A percentile compares a stretch with the other conserved stretches of the same genome.
Conservation (phyloP, 2,888 invertebrate species). For the Byasa hedistus region DNA sequence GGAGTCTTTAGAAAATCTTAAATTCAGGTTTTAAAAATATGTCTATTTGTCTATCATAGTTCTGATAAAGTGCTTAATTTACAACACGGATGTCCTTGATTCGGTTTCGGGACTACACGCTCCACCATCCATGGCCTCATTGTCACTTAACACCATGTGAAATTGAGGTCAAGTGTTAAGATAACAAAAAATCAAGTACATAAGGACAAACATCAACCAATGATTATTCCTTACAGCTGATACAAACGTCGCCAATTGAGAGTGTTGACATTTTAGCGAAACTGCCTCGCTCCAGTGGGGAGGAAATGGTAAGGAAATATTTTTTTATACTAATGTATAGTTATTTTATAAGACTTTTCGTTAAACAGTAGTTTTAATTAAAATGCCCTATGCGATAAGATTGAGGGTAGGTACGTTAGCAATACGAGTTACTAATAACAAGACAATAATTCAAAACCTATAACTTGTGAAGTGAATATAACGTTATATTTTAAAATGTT, state of each 20-base stretch:
- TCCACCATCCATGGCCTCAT: too few species aligned
- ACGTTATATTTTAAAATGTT: too few species aligned
- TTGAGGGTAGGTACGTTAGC: not conserved
- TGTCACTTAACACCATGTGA: too few species aligned
- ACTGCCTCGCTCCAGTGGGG: constrained; percentile 24
- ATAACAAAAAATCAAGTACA: not conserved
- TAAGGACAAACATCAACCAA: not conserved
- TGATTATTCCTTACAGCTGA: constrained; percentile 14
- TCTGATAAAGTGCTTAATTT: too few species aligned
- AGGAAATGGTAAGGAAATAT: constrained; percentile 16
- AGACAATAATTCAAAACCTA: too few species aligned
- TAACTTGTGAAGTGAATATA: too few species aligned
- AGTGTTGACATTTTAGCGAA: constrained; percentile 17
- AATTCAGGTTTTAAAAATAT: too few species aligned
- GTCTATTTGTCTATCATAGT: too few species aligned
- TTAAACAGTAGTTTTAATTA: not conserved
- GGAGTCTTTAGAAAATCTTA: too few species aligned
- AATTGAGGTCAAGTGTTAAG: too few species aligned
- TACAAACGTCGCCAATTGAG: constrained; percentile 10
- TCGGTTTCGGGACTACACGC: too few species aligned
- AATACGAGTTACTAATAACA: not conserved
- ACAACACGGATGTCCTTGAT: too few species aligned
- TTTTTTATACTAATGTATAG: not conserved
- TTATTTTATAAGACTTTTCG: not conserved
- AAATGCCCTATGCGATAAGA: not conserved